These are phyloP conservation scores for Takifugu bimaculatus DNA, from an alignment of 2,113 vertebrate genomes.

Conservation along the genomic window DNA sequence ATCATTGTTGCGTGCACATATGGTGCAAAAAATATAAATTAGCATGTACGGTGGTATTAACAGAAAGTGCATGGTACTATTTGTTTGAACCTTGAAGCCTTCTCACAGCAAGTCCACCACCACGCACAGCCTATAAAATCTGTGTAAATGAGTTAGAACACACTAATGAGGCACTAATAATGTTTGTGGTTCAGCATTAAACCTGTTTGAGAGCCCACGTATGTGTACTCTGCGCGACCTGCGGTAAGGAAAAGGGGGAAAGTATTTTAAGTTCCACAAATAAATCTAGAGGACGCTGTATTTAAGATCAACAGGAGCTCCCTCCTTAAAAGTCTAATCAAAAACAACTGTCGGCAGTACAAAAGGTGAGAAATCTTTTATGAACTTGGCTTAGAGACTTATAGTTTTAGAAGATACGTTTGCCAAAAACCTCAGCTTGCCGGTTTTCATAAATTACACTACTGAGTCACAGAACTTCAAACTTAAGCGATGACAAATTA, in stretches of 20 bases:
- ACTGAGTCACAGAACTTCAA: not conserved
- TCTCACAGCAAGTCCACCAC: conserved; percentile 3
- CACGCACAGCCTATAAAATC: conserved; percentile 29
- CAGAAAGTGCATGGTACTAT: not conserved
- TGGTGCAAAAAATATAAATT: not conserved
- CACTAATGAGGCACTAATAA: conserved; percentile 42
- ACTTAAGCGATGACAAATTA: conserved; percentile 4
- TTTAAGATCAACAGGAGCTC: conserved; percentile 50
- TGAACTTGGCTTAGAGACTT: too few species aligned
- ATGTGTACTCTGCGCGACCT: conserved; percentile 32
- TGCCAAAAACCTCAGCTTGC: too few species aligned
- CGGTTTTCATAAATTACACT: too few species aligned
- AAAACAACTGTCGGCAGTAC: conserved; percentile 23
- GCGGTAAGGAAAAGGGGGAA: conserved; percentile 23
- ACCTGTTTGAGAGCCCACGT: conserved; percentile 8
- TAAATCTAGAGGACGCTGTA: conserved; percentile 39
- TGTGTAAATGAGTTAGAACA: conserved; percentile 45
- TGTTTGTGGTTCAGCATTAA: conserved; percentile 42
- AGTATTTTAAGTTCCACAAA: conserved; percentile 45
- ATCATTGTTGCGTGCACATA: too few species aligned
- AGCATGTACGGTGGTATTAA: not conserved
- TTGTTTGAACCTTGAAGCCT: conserved; percentile 4
- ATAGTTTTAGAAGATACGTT: too few species aligned
- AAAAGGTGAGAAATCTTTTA: not conserved
- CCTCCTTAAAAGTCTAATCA: conserved; percentile 25